A percentile compares a stretch with the other conserved stretches of the same genome.
These are phyloP conservation scores for Brachyhypopomus occidentalis DNA, from an alignment of 2,113 vertebrate species.

Conservation along the genomic window DNA sequence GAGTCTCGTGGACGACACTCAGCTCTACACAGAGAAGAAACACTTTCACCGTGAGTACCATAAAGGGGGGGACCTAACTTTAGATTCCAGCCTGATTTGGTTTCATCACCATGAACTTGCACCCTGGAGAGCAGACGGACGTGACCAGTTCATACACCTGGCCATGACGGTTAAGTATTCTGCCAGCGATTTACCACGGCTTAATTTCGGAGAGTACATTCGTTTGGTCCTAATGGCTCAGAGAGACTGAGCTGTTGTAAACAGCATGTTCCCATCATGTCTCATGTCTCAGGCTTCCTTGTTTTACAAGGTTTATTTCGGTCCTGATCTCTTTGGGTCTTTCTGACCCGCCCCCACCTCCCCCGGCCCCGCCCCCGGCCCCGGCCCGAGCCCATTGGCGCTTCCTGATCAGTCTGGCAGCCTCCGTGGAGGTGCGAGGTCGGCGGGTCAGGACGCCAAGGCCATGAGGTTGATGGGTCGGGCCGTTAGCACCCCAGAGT, in stretches of 20 bases:
- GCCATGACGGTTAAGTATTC: conserved; percentile 64
- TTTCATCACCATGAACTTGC: neutral
- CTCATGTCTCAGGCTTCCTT: conserved; percentile 18
- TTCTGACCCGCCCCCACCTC: conserved; percentile 15
- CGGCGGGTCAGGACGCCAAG: no score
- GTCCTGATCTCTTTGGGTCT: neutral
- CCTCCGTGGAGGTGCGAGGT: neutral
- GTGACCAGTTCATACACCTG: neutral
- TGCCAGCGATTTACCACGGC: conserved; percentile 62
- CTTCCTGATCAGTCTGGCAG: conserved; percentile 21
- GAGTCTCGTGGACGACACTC: neutral
- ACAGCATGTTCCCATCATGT: conserved; percentile 12
- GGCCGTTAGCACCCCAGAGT: no score
- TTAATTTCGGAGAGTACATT: conserved; percentile 66
- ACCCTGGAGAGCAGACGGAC: neutral
- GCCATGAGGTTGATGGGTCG: no score
- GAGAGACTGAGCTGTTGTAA: conserved; percentile 2
- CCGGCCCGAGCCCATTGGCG: conserved; percentile 2
- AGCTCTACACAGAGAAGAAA: neutral
- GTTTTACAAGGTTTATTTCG: conserved; percentile 33
- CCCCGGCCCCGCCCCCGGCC: conserved; percentile 9
- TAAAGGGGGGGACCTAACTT: neutral
- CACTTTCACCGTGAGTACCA: no score
- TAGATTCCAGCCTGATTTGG: neutral
- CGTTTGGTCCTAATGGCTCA: conserved; percentile 44